These are phyloP conservation scores for Dexiosoma caninum DNA, from an alignment of 2,888 invertebrate species.

Conservation along the genomic window DNA sequence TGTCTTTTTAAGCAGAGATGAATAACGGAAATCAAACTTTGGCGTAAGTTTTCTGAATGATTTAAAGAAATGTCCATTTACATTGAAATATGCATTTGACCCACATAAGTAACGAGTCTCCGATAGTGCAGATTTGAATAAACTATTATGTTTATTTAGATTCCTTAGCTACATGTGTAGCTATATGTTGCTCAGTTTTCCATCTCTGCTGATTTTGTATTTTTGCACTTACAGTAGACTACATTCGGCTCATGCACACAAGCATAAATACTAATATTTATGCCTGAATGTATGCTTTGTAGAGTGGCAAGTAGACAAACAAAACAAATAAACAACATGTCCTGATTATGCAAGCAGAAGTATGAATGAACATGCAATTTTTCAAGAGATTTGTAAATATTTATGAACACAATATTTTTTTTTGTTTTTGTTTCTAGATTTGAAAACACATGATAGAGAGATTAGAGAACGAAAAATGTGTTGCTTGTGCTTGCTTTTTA, in stretches of 20 bases:
- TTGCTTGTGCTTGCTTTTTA: constrained; percentile 19
- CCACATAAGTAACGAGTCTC: too few relatives aligned
- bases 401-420: constrained; percentile 35
- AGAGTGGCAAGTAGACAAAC: constrained; percentile 44
- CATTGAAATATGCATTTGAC: too few relatives aligned
- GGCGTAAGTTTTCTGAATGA: too few relatives aligned
- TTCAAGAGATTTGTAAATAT: constrained; percentile 62
- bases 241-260: background rate
- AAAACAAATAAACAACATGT: constrained; percentile 54
- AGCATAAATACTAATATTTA: background rate
- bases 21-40: background rate
- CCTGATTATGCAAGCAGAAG: constrained; percentile 56
- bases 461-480: constrained; percentile 36
- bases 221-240: background rate
- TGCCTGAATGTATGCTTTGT: background rate
- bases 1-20: background rate
- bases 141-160: too few relatives aligned
- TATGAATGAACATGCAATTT: constrained; percentile 45
- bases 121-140: too few relatives aligned
- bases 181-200: too few relatives aligned
- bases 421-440: background rate
- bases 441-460: constrained; percentile 22
- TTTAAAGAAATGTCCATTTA: too few relatives aligned
- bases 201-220: background rate
- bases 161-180: too few relatives aligned